A percentile compares a stretch with the other conserved stretches of the same genome.
phyloP scores from a whole-genome alignment of 1,140 invertebrate species.

The Lepeophtheirus salmonis region DNA sequence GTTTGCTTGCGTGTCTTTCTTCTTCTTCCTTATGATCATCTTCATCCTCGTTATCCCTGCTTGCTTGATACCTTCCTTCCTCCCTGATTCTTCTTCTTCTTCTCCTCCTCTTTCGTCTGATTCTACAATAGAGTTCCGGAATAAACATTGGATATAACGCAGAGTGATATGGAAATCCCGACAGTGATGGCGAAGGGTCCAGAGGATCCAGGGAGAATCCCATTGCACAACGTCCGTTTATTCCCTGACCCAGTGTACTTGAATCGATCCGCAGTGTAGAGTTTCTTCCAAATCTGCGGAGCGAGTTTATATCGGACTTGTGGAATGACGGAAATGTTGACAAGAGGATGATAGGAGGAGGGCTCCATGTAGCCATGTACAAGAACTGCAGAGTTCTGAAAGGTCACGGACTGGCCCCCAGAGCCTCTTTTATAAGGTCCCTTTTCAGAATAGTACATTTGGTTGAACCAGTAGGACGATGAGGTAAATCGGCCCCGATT shows the following conservation, averaged over 20 bases:
- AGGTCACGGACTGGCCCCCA: conserved; percentile 13
- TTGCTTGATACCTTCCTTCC: neutral
- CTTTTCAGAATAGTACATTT: conserved; percentile 18
- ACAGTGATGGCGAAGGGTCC: neutral
- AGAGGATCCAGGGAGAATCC: neutral
- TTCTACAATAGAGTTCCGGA: neutral
- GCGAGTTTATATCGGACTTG: conserved; percentile 14
- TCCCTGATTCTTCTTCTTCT: neutral
- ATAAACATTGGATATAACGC: neutral
- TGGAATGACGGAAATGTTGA: conserved; percentile 17
- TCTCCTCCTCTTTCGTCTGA: neutral
- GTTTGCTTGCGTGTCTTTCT: neutral
- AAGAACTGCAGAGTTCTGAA: conserved; percentile 13
- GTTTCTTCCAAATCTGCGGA: conserved; percentile 10
- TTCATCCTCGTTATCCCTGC: neutral
- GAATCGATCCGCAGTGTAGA: conserved; percentile 15
- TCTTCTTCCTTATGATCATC: neutral
- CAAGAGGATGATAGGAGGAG: conserved; percentile 11
- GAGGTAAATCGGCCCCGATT: conserved; percentile 16
- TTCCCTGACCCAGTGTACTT: neutral
- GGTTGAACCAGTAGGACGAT: conserved; percentile 18
- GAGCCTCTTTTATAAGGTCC: conserved; percentile 14
- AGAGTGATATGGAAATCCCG: neutral
- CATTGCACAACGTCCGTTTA: neutral
- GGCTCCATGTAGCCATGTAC: conserved; percentile 17